Percentiles rank a stretch among this genome's conserved stretches.
These are phyloP conservation scores for Gymnorhina tibicen DNA, from an alignment of 2,113 vertebrate species.

Conservation along the genomic window DNA sequence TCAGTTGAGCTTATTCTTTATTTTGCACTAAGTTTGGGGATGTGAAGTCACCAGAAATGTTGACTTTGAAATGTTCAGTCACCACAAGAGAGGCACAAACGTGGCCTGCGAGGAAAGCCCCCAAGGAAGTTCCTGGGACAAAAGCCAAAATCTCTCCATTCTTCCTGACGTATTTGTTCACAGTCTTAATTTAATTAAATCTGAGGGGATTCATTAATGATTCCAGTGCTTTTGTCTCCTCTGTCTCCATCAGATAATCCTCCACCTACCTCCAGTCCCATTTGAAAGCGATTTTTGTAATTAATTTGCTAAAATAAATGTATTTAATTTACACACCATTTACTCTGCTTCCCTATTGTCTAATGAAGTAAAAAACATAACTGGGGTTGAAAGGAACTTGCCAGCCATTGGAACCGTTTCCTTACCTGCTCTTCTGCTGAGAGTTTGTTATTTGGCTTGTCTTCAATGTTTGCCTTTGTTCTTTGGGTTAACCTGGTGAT, in stretches of 20 bases:
- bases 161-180: neutral
- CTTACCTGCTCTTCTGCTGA: neutral
- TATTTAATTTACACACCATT: neutral
- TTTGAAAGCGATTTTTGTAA: neutral
- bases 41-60: neutral
- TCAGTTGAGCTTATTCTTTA: neutral
- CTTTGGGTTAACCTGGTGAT: neutral
- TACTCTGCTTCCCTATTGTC: neutral
- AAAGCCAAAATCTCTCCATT: neutral
- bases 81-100: neutral
- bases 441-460: neutral
- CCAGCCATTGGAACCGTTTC: neutral
- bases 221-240: neutral
- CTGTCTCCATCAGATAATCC: neutral
- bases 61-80: neutral
- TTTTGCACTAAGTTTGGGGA: neutral
- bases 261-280: neutral
- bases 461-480: neutral
- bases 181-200: slow-evolving; percentile 3
- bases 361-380: neutral
- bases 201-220: neutral
- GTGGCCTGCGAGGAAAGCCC: neutral
- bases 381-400: neutral
- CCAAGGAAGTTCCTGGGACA: neutral
- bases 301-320: neutral